Conservation (phyloP, 1,140 invertebrate genomes). For the Heliconius himera region DNA sequence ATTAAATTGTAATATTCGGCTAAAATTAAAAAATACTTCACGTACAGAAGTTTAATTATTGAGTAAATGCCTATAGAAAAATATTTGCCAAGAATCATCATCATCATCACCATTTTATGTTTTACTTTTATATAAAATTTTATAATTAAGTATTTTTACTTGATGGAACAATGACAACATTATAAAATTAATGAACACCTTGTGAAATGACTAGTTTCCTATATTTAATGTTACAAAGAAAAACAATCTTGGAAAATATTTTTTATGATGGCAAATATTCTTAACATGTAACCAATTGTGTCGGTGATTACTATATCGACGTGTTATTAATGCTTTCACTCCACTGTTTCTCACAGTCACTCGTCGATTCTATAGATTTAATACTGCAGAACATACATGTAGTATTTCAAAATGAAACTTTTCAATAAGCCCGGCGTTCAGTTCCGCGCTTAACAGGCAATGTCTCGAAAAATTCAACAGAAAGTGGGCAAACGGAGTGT, state of each 20-base stretch:
- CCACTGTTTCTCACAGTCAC: constrained; percentile 39
- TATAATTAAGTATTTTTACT: not conserved
- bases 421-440: not conserved
- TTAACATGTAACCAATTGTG: constrained; percentile 41
- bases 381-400: not conserved
- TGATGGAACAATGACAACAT: not conserved
- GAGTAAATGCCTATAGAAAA: no score
- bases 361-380: not conserved
- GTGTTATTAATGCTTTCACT: constrained; percentile 52
- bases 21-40: not conserved
- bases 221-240: constrained; percentile 1
- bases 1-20: not conserved
- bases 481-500: no score
- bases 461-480: no score
- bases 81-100: no score
- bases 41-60: not conserved
- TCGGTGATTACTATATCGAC: constrained; percentile 44
- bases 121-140: no score
- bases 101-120: no score
- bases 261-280: constrained; percentile 50
- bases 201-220: not conserved
- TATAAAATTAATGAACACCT: not conserved
- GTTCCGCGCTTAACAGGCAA: no score
- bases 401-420: not conserved
- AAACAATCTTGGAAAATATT: constrained; percentile 53